Conservation (phyloP, 2,797 vertebrate genomes). For the Delichon dasypus region DNA sequence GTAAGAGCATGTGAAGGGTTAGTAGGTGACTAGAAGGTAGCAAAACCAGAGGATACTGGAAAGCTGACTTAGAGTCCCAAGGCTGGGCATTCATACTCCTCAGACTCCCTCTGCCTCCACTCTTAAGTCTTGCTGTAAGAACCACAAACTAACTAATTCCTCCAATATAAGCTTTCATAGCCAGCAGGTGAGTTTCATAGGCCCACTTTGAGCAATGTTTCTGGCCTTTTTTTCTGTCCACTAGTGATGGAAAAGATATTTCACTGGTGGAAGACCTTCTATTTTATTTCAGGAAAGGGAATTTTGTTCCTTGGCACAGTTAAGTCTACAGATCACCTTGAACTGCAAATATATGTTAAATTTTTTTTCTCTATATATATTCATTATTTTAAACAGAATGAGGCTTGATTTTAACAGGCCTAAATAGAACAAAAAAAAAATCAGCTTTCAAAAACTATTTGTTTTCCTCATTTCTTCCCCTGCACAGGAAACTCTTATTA, state of each 20-base stretch:
- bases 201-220: neutral
- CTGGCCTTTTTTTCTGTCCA: neutral
- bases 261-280: neutral
- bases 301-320: neutral
- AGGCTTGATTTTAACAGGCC: neutral
- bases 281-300: neutral
- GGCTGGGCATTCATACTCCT: neutral
- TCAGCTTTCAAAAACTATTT: constrained; percentile 39
- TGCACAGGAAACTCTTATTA: constrained; percentile 44
- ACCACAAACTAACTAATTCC: neutral
- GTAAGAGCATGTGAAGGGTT: neutral
- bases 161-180: neutral
- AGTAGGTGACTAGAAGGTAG: neutral
- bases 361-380: neutral
- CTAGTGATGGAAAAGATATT: neutral
- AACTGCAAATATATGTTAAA: neutral
- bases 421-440: constrained; percentile 25
- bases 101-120: neutral
- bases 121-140: neutral
- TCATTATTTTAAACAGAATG: neutral
- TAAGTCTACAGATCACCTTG: neutral
- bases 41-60: neutral
- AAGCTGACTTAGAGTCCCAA: neutral
- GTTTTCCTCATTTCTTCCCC: constrained; percentile 34
- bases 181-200: neutral